Evolutionary conservation across 2,113 vertebrate genomes (phyloP), one percentile per base, ranked within the genome.

Genomic region (Zosterops borbonicus): DNA sequence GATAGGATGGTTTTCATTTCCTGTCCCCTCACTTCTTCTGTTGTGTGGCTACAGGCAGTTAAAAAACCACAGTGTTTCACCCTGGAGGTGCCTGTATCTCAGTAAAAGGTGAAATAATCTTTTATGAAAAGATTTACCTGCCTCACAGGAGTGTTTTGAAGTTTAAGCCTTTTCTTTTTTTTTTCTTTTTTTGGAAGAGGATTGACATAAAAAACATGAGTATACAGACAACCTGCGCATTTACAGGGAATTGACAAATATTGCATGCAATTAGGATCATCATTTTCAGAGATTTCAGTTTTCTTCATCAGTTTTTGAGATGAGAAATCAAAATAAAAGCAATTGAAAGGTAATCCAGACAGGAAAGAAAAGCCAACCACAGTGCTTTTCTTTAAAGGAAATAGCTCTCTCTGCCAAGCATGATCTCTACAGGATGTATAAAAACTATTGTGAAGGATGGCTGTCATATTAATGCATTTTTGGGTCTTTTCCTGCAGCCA

Each of bases 1-100:
- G 64, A 70, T 92, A 68, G 92, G 91, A 93, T 92, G 79, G 90
- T 88, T 95, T 95, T 94, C 75, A 97, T 97, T 94, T 97, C 68
- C 87, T 95, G 50, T 90, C 67, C 78, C 41, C 39, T 91, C 64
- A 50, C 42, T 91, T 91, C 83, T 94, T 60, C 35, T 86, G 75
- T 76, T 91, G 33, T 88, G 63, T 77, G 70, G 67, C 82, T 90
- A 83, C 87, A 80, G 70, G 75, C 93, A 80, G 89, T 83, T 67
- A 63, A 95, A 92, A 92, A 92, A 55, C 74, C 55, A 53, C 74
- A 41, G 50, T 42, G 81, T 90, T 91, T 88, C 79, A 88, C 78
- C 84, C 84, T 79, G 58, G 58, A 92, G 87, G 75, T 88, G 62
- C 50, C 87, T 85, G 63, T 74, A 80, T 83, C 59, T 67, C 78